Evolutionary conservation across 2,113 vertebrate genomes (phyloP), one percentile per base, ranked within the genome.

Genomic region (Cottus gobio): DNA sequence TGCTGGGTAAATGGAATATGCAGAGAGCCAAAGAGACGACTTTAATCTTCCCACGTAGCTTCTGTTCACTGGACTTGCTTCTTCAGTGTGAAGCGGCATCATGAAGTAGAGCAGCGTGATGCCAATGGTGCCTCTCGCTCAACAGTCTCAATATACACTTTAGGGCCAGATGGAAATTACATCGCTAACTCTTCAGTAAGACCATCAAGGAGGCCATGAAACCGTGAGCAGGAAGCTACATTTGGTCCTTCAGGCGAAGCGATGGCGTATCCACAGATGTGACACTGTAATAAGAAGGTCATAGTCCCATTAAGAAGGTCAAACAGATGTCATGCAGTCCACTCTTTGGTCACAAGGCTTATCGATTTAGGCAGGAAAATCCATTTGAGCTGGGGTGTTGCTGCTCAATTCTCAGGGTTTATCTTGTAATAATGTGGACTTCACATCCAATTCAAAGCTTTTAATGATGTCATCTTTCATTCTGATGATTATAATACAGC

Each of bases 261-360:
- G 52, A 11, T n/a, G 50, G 48, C n/a, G 65, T 48, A 48, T 34
- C 42, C 30, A 44, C 7, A 7, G 76, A 61, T 64, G 62, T 71
- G 50, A 71, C 72, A 68, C 56, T 74, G 54, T 63, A 66, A 68
- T 85, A 50, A 71, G 12, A 77, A 85, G 80, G 84, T 84, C 74
- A 60, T 9, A 34, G 78, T 74, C 77, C 73, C 71, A 81, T 89
- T 86, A 79, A 50, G 75, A 75, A 79, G 86, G 90, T 88, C 75
- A 37, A 31, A 28, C 64, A 37, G 62, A 84, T 85, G 89, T 87
- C 75, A 89, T 34, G 65, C 68, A 12, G 85, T 68, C 65, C 68
- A 5, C 75, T 42, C 42, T 24, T 57, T 84, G 67, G 71, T 84
- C 77, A 28, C 22, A 26, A 74, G 65, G 61, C 50, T 37, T 71